phyloP scores from a whole-genome alignment of 2,797 vertebrate genomes.

The Muscicapa striata region DNA sequence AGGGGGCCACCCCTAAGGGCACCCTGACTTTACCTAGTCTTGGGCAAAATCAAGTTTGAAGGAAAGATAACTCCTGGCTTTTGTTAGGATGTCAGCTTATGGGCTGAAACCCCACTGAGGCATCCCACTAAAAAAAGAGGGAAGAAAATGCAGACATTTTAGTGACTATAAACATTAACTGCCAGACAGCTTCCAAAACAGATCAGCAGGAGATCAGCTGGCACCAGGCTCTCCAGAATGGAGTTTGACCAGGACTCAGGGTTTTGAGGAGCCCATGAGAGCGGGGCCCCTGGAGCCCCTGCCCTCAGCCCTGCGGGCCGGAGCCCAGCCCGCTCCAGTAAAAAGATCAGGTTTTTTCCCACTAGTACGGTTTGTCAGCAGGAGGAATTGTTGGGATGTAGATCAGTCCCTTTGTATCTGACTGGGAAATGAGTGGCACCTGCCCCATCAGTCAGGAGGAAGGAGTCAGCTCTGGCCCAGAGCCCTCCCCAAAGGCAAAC shows the following conservation, averaged over 20 bases:
- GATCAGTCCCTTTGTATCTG: neutral
- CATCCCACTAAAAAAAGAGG: neutral
- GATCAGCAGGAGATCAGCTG: neutral
- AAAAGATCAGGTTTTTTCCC: neutral
- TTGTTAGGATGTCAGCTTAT: neutral
- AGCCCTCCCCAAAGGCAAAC: neutral
- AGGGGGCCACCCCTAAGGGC: neutral
- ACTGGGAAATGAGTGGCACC: neutral
- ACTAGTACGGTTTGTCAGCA: neutral
- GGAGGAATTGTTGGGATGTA: neutral
- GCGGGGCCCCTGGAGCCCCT: neutral
- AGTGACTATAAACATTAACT: neutral
- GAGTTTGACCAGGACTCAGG: neutral
- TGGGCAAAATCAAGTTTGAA: neutral
- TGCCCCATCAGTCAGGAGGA: neutral
- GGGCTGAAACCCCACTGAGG: neutral
- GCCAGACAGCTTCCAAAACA: neutral
- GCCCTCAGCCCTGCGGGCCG: neutral
- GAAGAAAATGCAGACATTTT: neutral
- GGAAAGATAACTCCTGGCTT: neutral
- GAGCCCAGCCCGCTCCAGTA: neutral
- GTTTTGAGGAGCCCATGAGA: neutral
- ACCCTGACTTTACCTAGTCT: neutral
- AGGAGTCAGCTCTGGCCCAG: neutral
- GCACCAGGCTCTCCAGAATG: neutral